These are phyloP conservation scores for Zosterops lateralis DNA, from an alignment of 2,113 vertebrate species.

Conservation along the genomic window DNA sequence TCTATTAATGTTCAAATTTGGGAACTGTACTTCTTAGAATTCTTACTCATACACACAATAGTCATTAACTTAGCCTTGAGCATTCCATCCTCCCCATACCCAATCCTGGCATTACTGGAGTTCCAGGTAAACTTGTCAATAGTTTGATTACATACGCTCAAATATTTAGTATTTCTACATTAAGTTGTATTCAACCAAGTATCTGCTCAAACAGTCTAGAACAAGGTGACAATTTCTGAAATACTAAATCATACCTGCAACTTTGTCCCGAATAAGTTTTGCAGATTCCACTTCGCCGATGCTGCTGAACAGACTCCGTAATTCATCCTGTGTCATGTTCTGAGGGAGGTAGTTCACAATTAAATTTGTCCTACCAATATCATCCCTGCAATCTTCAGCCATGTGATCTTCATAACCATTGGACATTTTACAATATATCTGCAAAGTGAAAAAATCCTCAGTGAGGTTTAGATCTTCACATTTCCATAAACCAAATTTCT, in stretches of 20 bases:
- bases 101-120: neutral
- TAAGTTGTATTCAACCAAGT: neutral
- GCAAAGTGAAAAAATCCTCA: slow-evolving; percentile 29
- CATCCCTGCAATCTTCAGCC: slow-evolving; percentile 92
- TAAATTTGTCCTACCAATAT: slow-evolving; percentile 90
- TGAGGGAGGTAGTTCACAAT: slow-evolving; percentile 99
- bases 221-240: neutral
- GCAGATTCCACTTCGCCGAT: slow-evolving; percentile 96
- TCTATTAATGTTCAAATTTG: neutral
- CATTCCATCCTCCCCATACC: neutral
- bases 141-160: neutral
- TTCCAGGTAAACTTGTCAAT: neutral
- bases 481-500: neutral
- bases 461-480: neutral
- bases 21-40: neutral
- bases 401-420: slow-evolving; percentile 99
- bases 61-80: neutral
- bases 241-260: slow-evolving; percentile 82
- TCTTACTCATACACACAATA: neutral
- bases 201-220: neutral
- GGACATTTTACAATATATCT: slow-evolving; percentile 92
- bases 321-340: slow-evolving; percentile 96
- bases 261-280: slow-evolving; percentile 98
- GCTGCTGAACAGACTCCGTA: slow-evolving; percentile 96
- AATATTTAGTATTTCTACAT: neutral